Conservation (phyloP, 2,113 vertebrate genomes). For the mouse (Mus musculus) region DNA sequence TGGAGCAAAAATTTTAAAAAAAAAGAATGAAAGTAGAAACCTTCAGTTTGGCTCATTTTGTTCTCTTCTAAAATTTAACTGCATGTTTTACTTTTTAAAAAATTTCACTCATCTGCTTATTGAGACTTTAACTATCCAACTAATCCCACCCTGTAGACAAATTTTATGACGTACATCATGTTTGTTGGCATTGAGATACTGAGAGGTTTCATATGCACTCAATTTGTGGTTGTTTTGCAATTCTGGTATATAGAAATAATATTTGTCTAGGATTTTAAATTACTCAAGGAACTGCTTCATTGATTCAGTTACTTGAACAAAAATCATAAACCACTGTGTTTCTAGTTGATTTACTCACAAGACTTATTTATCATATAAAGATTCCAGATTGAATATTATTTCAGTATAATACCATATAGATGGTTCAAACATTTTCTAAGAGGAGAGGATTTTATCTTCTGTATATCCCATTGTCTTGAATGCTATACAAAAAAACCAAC, state of each 20-base stretch:
- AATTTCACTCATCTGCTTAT: not conserved
- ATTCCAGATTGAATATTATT: not conserved
- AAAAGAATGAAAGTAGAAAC: not conserved
- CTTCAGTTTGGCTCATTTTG: not conserved
- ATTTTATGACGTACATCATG: not conserved
- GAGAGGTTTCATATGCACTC: not conserved
- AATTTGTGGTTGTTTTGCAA: not conserved
- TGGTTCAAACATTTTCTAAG: not conserved
- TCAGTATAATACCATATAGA: not conserved
- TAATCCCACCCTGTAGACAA: not conserved
- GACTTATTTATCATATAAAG: slow-evolving; percentile 34
- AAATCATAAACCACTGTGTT: not conserved
- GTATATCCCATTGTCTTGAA: not conserved
- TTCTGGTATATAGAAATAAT: not conserved
- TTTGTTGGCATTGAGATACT: not conserved
- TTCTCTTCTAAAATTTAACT: not conserved
- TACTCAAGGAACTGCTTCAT: not conserved
- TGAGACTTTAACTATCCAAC: not conserved
- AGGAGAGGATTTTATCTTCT: not conserved
- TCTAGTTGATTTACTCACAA: not conserved
- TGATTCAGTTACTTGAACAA: not conserved
- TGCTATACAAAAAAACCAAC: not conserved
- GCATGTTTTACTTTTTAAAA: not conserved
- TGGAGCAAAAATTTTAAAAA: not conserved
- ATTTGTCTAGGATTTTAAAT: not conserved